Evolutionary conservation across 2,113 vertebrate genomes (phyloP).

Genomic region (Sciurus niger): DNA sequence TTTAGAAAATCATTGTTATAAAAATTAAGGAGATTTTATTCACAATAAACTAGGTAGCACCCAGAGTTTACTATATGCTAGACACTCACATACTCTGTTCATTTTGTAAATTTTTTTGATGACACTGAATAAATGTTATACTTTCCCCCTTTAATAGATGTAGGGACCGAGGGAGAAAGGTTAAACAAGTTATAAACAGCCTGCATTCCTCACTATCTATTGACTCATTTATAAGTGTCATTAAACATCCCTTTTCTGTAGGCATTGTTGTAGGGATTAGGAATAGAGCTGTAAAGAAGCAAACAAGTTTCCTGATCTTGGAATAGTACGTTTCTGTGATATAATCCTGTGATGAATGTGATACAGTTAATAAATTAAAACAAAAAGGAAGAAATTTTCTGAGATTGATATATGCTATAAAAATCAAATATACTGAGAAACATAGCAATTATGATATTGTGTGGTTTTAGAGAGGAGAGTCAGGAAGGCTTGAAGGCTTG

Average conservation of each 20-base stretch:
- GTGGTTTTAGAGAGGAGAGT: background rate
- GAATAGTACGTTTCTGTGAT: background rate
- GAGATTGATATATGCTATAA: background rate
- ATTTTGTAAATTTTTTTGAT: constrained; percentile 18
- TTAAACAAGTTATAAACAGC: background rate
- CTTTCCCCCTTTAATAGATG: background rate
- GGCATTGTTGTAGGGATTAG: background rate
- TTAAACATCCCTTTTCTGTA: background rate
- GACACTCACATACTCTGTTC: background rate
- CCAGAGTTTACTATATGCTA: background rate
- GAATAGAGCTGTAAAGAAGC: background rate
- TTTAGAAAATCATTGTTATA: background rate
- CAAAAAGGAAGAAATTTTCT: background rate
- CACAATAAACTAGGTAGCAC: background rate
- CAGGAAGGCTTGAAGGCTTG: background rate
- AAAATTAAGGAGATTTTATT: background rate
- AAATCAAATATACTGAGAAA: background rate
- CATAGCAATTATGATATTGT: fast-evolving
- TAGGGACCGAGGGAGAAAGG: background rate
- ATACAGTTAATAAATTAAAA: background rate
- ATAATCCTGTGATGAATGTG: background rate
- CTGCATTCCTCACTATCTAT: background rate
- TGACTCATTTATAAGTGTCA: background rate
- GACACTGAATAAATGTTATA: background rate
- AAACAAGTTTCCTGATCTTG: background rate